Evolutionary conservation across 2,888 invertebrate species (phyloP).

Genomic region (Tetanocera ferruginea): DNA sequence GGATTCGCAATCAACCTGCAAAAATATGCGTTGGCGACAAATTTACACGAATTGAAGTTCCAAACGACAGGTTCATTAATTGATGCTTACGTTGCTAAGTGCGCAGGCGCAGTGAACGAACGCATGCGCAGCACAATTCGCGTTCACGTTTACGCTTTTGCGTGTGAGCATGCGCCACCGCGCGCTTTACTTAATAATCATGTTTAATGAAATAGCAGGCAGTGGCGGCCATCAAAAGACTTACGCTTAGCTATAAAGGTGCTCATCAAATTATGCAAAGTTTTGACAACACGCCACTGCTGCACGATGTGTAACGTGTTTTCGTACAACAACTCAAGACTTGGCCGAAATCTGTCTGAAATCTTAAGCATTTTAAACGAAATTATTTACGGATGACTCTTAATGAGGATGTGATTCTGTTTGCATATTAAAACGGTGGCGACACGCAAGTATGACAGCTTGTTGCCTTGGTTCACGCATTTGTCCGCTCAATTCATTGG

Average conservation of each 20-base stretch:
- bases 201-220: not conserved
- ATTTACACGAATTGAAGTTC: conserved; percentile 58
- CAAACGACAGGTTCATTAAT: conserved; percentile 66
- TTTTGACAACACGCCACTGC: not conserved
- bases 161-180: conserved; percentile 23
- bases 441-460: conserved; percentile 6
- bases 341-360: conserved; percentile 2
- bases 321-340: not conserved
- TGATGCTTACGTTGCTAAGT: conserved; percentile 59
- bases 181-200: not conserved
- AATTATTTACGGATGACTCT: not conserved
- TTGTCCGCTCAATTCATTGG: not conserved
- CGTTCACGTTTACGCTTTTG: not conserved
- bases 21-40: conserved; percentile 59
- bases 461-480: not conserved
- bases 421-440: conserved; percentile 16
- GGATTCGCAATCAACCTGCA: conserved; percentile 15
- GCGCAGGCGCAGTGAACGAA: conserved; percentile 2
- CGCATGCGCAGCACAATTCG: conserved; percentile 1
- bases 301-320: not conserved
- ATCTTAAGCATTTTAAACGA: conserved; percentile 6
- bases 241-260: not conserved
- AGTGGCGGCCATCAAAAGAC: not conserved
- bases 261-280: too few relatives aligned
- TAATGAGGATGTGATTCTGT: conserved; percentile 13